A percentile compares a stretch with the other conserved stretches of the same genome.
phyloP scores from a whole-genome alignment of 2,797 vertebrate genomes.

The Arctocebus calabarensis region DNA sequence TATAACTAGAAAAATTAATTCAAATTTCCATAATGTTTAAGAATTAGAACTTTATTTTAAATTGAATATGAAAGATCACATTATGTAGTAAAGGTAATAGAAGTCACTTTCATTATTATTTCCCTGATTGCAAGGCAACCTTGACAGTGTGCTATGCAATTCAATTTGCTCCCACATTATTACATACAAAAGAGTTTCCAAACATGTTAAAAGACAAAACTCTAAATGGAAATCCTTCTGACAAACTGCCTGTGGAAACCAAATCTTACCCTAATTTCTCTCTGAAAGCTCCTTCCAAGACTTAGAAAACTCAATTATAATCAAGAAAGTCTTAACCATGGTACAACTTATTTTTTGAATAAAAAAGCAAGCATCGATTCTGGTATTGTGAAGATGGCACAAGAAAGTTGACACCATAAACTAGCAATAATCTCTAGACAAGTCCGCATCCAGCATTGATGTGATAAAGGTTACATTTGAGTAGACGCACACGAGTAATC shows the following conservation, averaged over 20 bases:
- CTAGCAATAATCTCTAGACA: not conserved
- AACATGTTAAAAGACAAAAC: slow-evolving; percentile 10
- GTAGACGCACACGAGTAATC: not conserved
- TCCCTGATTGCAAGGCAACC: slow-evolving; percentile 48
- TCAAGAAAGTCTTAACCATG: not conserved
- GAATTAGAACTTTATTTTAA: slow-evolving; percentile 52
- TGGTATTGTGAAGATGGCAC: not conserved
- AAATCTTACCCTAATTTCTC: not conserved
- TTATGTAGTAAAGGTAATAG: slow-evolving; percentile 73
- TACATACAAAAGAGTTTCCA: not conserved
- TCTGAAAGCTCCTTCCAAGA: not conserved
- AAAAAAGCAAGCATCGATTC: not conserved
- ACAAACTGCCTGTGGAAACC: not conserved
- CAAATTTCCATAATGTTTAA: slow-evolving; percentile 55
- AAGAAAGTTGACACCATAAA: not conserved
- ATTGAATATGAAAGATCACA: slow-evolving; percentile 17
- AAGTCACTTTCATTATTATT: slow-evolving; percentile 74
- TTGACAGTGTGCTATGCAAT: slow-evolving; percentile 47
- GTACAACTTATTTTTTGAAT: not conserved
- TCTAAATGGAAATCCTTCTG: not conserved
- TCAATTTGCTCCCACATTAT: slow-evolving; percentile 47
- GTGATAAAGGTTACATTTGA: slow-evolving; percentile 58
- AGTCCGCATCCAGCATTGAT: not conserved
- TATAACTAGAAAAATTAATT: slow-evolving; percentile 37
- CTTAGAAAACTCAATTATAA: slow-evolving; percentile 18